Base-by-base conservation (phyloP, 2,797 vertebrate species). In the Coranthus polyacanthus region DNA sequence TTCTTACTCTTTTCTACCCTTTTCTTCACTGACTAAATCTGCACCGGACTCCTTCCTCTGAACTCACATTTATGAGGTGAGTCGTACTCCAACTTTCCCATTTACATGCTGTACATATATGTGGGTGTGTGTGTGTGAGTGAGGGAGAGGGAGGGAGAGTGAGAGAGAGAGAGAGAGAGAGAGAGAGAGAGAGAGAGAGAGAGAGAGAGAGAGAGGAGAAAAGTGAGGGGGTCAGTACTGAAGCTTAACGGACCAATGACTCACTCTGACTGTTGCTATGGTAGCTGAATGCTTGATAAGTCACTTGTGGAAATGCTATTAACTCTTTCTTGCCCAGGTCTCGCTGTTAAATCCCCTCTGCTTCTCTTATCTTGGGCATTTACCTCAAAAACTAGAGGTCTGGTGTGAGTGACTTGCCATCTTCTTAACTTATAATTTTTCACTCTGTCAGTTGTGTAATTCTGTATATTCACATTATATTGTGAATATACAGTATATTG, bases 231-330 rank as follows among this genome's bases (percentile, higher is more conserved):
- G 24, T 80, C 62, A 78, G 43, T 32, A 3, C 46, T 50, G 57
- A 72, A 67, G 65, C 38, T 73, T 60, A 64, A 78, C 36, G 10
- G 71, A 66, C 45, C 61, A 70, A 38, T 81, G 64, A 67, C 47
- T 83, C 83, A 79, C 44, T 17, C 22, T 34, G 64, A 61, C 45
- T 59, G 82, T 75, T 80, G 64, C 72, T 51, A 82, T 74, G 57
- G 60, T 41, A 66, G 64, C 64, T 68, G 65, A 73, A 82, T 65
- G 63, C 60, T 77, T 73, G 73, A 78, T 78, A 77, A 67, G 65
- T 80, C 60, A 70, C 26, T 55, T 49, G 45, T 54, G 12, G 42
- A 37, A 81, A 73, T 37, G 22, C 9, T 37, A 20, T 63, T 51
- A 65, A 72, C 37, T 44, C 29, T 45, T 74, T 58, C 22, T 53